Percentiles rank a stretch among this genome's conserved stretches.
These are phyloP conservation scores for Ispidina picta DNA, from an alignment of 2,797 vertebrate genomes.

Conservation along the genomic window DNA sequence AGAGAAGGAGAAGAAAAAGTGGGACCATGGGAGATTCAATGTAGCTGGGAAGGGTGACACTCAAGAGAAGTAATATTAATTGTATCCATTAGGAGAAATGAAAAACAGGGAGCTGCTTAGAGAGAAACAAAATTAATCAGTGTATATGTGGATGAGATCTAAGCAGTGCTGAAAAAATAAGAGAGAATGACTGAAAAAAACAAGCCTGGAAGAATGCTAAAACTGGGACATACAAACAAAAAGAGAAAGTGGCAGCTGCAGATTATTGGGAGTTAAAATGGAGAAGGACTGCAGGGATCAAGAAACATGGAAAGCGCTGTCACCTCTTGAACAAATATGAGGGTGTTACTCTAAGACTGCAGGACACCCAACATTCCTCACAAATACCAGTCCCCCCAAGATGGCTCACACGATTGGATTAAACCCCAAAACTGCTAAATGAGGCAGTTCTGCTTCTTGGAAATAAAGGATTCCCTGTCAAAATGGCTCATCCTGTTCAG, in stretches of 20 bases:
- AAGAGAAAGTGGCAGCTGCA: background rate
- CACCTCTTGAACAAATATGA: background rate
- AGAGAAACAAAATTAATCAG: background rate
- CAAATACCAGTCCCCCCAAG: background rate
- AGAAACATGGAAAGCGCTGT: background rate
- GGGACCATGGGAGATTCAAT: background rate
- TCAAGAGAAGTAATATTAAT: background rate
- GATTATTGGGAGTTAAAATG: background rate
- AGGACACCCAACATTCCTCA: background rate
- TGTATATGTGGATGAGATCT: background rate
- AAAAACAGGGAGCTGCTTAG: background rate
- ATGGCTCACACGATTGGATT: background rate
- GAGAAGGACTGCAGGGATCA: background rate
- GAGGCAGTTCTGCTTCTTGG: background rate
- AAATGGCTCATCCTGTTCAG: fast-evolving
- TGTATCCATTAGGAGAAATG: background rate
- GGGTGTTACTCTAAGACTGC: background rate
- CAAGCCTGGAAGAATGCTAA: background rate
- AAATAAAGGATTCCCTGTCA: background rate
- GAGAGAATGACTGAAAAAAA: background rate
- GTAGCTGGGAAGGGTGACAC: background rate
- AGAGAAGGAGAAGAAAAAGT: background rate
- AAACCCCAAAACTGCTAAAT: background rate
- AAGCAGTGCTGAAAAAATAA: background rate
- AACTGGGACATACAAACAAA: background rate